phyloP scores from a whole-genome alignment of 2,797 vertebrate genomes.

The Heterohyrax brucei region DNA sequence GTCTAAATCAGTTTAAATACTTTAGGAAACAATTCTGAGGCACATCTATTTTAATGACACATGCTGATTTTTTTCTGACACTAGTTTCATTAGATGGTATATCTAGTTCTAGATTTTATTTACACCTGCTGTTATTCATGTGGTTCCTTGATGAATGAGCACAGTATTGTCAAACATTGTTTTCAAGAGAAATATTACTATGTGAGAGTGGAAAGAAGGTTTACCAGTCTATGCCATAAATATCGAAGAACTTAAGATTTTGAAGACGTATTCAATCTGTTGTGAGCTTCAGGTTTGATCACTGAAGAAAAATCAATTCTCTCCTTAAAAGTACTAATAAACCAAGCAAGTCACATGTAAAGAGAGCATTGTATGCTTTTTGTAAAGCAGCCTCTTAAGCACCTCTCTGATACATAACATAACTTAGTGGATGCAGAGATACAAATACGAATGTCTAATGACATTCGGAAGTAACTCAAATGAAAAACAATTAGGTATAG shows the following conservation, averaged over 20 bases:
- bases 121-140: not conserved
- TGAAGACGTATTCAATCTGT: not conserved
- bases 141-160: constrained; percentile 1
- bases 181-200: not conserved
- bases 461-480: not conserved
- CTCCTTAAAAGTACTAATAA: constrained; percentile 25
- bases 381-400: not conserved
- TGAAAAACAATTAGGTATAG: constrained; percentile 27
- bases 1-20: not conserved
- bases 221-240: not conserved
- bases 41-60: not conserved
- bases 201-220: not conserved
- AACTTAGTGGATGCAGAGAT: not conserved
- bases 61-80: not conserved
- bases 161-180: not conserved
- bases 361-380: not conserved
- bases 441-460: too few species aligned
- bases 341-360: not conserved
- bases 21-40: not conserved
- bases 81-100: not conserved
- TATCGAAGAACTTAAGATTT: constrained; percentile 24
- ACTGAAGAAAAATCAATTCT: not conserved
- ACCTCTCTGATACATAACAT: not conserved
- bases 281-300: not conserved
- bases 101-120: not conserved